phyloP scores from a whole-genome alignment of 92 coral and sea anemone species.

The Scolanthus callimorphus region DNA sequence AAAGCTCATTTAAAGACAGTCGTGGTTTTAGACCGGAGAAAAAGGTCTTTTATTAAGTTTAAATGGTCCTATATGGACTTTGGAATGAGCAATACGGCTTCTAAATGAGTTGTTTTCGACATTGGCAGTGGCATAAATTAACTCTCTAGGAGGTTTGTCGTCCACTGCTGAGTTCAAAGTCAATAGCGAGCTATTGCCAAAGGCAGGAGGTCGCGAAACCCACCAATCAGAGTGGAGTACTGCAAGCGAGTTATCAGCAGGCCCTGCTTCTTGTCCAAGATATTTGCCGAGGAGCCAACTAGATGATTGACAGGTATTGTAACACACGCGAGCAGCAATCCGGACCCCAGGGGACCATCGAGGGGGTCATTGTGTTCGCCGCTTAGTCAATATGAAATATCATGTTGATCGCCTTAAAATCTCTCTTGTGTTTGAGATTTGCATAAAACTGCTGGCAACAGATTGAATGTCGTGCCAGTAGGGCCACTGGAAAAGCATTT shows the following conservation, averaged over 20 bases:
- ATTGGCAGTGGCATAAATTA: constrained; percentile 52
- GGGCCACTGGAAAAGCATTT: too few relatives aligned
- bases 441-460: too few relatives aligned
- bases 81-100: background rate
- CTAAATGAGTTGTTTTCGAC: background rate
- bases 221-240: background rate
- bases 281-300: constrained; percentile 1
- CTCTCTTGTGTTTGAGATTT: background rate
- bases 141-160: constrained; percentile 74
- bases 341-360: constrained; percentile 1
- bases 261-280: background rate
- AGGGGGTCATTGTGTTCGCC: constrained; percentile 8
- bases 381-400: background rate
- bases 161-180: constrained; percentile 55
- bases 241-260: background rate
- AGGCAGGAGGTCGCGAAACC: constrained; percentile 31
- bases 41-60: too few relatives aligned
- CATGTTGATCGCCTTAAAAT: background rate
- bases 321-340: background rate
- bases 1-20: too few relatives aligned
- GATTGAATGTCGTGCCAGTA: too few relatives aligned
- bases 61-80: background rate
- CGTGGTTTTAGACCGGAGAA: too few relatives aligned
- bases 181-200: constrained; percentile 60
- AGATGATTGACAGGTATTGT: background rate